Evolutionary conservation across 1,140 invertebrate species (phyloP), one percentile per base, ranked within the genome.

Genomic region (Rhysida immarginata): DNA sequence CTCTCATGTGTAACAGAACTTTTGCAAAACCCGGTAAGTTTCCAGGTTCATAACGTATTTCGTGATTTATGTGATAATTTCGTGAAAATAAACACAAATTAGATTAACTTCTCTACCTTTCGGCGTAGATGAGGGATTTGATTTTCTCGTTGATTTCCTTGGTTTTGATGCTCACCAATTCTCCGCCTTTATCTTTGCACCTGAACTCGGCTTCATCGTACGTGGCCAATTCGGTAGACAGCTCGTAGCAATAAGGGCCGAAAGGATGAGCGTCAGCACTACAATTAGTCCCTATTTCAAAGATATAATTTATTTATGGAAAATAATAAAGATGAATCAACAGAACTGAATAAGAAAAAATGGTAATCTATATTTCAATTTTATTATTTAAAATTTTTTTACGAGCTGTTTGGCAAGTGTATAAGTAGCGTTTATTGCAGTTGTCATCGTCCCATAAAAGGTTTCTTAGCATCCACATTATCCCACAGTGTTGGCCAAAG

Each of bases 41-140:
- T n/a, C n/a, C n/a, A n/a, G n/a, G n/a, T n/a, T n/a, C n/a, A n/a
- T n/a, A n/a, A n/a, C n/a, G n/a, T n/a, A n/a, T n/a, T n/a, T n/a
- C n/a, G n/a, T n/a, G n/a, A n/a, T n/a, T n/a, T n/a, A n/a, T n/a
- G n/a, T n/a, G n/a, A n/a, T n/a, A n/a, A n/a, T n/a, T n/a, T n/a
- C n/a, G n/a, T n/a, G n/a, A n/a, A n/a, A n/a, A n/a, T n/a, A n/a
- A n/a, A n/a, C n/a, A n/a, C n/a, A n/a, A n/a, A n/a, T n/a, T n/a
- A n/a, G n/a, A n/a, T n/a, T n/a, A n/a, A n/a, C n/a, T n/a, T n/a
- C n/a, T 20, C 20, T 46, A 55, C 53, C 41, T 49, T 5, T 55
- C 53, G n/a, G 53, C 41, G 46, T 55, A 55, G 16, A 55, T 55
- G 2, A 55, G 45, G 2, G 25, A n/a, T 21, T 55, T 55, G 5